Evolutionary conservation across 30 jellyfish, hydroid and myxozoan species (phyloP).

Genomic region (Pelagia noctiluca): DNA sequence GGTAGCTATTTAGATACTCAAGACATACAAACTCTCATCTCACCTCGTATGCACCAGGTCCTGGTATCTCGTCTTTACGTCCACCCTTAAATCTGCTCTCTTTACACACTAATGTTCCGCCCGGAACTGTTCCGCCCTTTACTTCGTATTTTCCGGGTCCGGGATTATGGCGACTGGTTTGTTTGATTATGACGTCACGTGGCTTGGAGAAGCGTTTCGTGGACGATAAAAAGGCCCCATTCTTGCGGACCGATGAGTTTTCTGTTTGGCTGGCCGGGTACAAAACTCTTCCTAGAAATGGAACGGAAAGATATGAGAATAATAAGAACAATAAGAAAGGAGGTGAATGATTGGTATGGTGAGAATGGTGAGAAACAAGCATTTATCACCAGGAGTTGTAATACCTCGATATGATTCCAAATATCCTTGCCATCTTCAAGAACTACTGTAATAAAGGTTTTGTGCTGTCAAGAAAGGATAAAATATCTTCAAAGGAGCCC

Average conservation of each 20-base stretch:
- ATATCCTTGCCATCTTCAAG: no score
- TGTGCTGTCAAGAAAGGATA: no score
- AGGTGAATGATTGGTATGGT: no score
- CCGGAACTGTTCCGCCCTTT: constrained; percentile 76
- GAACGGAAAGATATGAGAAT: no score
- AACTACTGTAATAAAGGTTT: no score
- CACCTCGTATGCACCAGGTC: constrained; percentile 99
- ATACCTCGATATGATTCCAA: no score
- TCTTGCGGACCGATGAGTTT: constrained; percentile 12
- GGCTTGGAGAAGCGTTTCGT: constrained; percentile 86
- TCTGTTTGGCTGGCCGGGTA: constrained; percentile 37
- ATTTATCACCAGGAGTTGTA: no score
- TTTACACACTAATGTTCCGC: constrained; percentile 79
- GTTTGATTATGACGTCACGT: constrained; percentile 48
- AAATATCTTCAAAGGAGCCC: no score
- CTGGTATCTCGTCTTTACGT: constrained; percentile 78
- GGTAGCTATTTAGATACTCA: no score
- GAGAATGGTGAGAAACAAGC: no score
- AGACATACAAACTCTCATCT: not conserved
- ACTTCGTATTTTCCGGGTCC: constrained; percentile 94
- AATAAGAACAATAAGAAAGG: no score
- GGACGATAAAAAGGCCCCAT: constrained; percentile 95
- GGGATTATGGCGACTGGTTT: constrained; percentile 79
- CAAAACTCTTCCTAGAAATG: constrained; percentile 86
- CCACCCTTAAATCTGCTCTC: constrained; percentile 80